Base-by-base conservation (phyloP, 2,888 invertebrate species). In the Lithosia quadra region DNA sequence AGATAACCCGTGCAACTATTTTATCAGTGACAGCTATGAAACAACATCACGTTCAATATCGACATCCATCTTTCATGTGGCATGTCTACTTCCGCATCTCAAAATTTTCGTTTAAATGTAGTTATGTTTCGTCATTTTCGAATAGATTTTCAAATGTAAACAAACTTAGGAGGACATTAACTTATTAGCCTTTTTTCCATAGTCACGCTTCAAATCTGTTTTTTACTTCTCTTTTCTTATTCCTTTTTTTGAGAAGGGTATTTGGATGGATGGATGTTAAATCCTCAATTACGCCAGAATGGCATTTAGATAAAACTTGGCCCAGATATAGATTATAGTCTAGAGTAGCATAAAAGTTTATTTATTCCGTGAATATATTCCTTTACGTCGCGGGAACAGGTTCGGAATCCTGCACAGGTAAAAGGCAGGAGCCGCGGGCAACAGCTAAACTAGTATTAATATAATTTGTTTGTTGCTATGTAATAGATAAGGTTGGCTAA, bases 1-100 rank as follows among this genome's bases (percentile, higher is more conserved):
- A 80, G 83, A 84, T 84, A 84, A 83, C 75, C 75, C 72, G 74
- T 78, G 68, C 64, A 39, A 72, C 59, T 74, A 75, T 64, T 63
- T 67, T 76, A 71, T 73, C 66, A 71, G 69, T 15, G 24, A 21
- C 33, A 39, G 36, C 11, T 56, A 34, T 64, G 39, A 64, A 24
- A 34, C 22, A 53, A 63, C 13, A 43, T 28, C 21, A 4, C 15
- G 55, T 55, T 63, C 34, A 33, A 28, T 58, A 33, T 58, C n/a
- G n/a, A 49, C n/a, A 49, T n/a, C 49, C 18, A 49, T 49, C 7
- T 1, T 18, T 49, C n/a, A 49, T 49, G n/a, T 18, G n/a, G 49
- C n/a, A n/a, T 49, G 8, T 49, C 49, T 43, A 49, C 0, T 49
- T 8, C n/a, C n/a, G n/a, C 49, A 49, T n/a, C 49, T n/a, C 5